phyloP scores from a whole-genome alignment of 2,113 vertebrate genomes.

The Jacana jacana region DNA sequence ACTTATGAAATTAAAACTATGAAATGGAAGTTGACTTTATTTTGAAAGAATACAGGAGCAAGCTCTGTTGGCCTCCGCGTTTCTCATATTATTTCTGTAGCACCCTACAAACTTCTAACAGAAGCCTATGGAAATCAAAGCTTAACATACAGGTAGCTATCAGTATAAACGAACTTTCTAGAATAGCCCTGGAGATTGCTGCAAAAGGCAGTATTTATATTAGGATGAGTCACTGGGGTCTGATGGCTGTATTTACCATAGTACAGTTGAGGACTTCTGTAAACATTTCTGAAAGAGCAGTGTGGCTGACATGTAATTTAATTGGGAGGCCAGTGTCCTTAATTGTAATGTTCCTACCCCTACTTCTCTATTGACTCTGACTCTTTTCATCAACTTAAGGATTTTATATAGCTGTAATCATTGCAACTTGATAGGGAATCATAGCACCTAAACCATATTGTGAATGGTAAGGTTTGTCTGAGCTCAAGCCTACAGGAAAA shows the following conservation, averaged over 20 bases:
- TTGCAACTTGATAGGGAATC: background rate
- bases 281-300: background rate
- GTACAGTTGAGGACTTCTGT: background rate
- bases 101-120: background rate
- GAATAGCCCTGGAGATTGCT: background rate
- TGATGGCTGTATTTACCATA: background rate
- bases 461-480: background rate
- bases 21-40: conserved; percentile 36
- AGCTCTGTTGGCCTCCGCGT: background rate
- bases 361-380: background rate
- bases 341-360: background rate
- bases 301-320: background rate
- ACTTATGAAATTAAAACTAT: conserved; percentile 54
- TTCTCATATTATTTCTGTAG: background rate
- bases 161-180: background rate
- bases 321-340: background rate
- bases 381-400: background rate
- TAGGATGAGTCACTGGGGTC: background rate
- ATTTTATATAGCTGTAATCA: background rate
- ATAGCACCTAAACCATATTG: background rate
- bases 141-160: background rate
- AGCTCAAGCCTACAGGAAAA: background rate
- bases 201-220: background rate
- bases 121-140: background rate
- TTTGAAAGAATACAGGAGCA: conserved; percentile 33